Conservation (phyloP, 2,888 invertebrate species). For the Apocheima hispidaria region DNA sequence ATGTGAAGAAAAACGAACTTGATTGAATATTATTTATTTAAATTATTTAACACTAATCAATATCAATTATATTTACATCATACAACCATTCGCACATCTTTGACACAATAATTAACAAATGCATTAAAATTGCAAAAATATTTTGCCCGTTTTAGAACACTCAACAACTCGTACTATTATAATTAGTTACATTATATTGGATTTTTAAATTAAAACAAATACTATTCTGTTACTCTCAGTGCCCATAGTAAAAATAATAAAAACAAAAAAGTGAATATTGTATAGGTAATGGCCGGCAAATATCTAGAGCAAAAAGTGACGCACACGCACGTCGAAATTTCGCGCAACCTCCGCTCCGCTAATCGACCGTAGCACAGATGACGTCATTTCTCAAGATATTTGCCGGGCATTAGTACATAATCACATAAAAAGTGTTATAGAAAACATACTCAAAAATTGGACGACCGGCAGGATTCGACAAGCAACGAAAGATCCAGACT, state of each 20-base stretch:
- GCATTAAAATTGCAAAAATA: constrained; percentile 68
- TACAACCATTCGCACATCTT: constrained; percentile 61
- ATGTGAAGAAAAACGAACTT: constrained; percentile 43
- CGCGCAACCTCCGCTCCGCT: no score
- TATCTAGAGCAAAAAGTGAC: neutral
- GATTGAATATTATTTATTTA: constrained; percentile 68
- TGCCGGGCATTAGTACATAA: no score
- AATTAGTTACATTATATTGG: constrained; percentile 2
- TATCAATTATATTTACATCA: constrained; percentile 79
- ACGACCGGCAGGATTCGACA: no score
- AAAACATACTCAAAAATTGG: no score
- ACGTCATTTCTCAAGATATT: no score
- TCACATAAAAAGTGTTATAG: no score
- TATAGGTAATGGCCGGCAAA: neutral
- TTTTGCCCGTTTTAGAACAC: constrained; percentile 38
- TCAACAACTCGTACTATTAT: constrained; percentile 1
- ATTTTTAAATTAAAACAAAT: constrained; percentile 13
- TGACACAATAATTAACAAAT: constrained; percentile 71
- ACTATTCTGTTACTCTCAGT: neutral
- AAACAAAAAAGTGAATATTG: neutral
- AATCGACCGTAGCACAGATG: no score
- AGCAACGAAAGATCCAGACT: no score
- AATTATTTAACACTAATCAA: constrained; percentile 77
- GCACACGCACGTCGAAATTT: no score
- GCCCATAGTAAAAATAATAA: neutral